These are phyloP conservation scores for Protaetia brevitarsis DNA, from an alignment of 1,140 invertebrate genomes.

Conservation along the genomic window DNA sequence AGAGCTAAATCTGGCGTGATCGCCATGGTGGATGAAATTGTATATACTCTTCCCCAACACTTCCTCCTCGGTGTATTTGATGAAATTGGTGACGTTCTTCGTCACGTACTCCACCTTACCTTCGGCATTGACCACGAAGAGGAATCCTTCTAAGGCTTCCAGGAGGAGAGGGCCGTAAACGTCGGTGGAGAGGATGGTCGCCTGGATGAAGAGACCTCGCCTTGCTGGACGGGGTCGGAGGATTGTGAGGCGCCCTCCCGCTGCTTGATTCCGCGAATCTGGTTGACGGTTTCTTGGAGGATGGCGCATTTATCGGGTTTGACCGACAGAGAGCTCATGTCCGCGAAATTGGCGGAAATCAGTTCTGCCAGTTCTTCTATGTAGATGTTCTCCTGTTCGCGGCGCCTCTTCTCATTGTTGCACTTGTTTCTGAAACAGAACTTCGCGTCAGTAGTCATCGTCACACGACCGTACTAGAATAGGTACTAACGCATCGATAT, in stretches of 20 bases:
- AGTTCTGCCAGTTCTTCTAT: constrained; percentile 96
- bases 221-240: constrained; percentile 75
- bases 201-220: constrained; percentile 83
- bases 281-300: constrained; percentile 76
- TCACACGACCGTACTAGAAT: background rate
- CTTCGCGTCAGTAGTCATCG: background rate
- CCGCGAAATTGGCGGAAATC: constrained; percentile 77
- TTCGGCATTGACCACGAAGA: constrained; percentile 89
- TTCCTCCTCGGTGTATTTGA: constrained; percentile 84
- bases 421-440: constrained; percentile 77
- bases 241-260: constrained; percentile 38
- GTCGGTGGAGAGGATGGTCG: constrained; percentile 62
- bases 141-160: constrained; percentile 78
- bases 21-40: constrained; percentile 88
- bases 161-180: constrained; percentile 63
- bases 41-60: constrained; percentile 88
- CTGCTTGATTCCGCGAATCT: constrained; percentile 54
- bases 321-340: constrained; percentile 86
- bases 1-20: constrained; percentile 85
- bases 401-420: constrained; percentile 88
- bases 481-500: no score
- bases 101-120: constrained; percentile 91
- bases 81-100: constrained; percentile 86
- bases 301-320: constrained; percentile 92
- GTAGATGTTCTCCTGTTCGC: constrained; percentile 88